phyloP scores from a whole-genome alignment of 2,113 vertebrate species.

The Polypterus bichir region DNA sequence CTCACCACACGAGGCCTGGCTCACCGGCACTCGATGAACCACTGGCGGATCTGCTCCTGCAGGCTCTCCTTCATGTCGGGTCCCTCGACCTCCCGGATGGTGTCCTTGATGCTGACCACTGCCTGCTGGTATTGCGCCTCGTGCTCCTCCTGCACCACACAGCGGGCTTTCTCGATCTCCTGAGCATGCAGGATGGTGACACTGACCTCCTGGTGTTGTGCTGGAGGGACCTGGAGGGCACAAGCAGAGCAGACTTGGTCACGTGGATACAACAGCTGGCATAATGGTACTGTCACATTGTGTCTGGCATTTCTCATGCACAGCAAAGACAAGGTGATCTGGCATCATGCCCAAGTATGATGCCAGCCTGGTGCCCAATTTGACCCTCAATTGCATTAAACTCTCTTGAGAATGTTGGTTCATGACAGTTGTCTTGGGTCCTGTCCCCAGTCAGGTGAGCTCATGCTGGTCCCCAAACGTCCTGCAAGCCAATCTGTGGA shows the following conservation, averaged over 20 bases:
- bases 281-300: too few species aligned
- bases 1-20: not conserved
- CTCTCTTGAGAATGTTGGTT: too few species aligned
- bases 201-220: conserved; percentile 29
- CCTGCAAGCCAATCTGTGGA: too few species aligned
- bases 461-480: too few species aligned
- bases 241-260: not conserved
- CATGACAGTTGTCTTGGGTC: too few species aligned
- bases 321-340: too few species aligned
- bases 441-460: too few species aligned
- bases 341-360: too few species aligned
- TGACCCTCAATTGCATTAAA: too few species aligned
- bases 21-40: conserved; percentile 71
- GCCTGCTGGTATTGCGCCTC: conserved; percentile 43
- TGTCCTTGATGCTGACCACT: conserved; percentile 38
- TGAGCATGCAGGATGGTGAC: conserved; percentile 9
- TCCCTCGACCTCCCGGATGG: conserved; percentile 43
- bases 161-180: conserved; percentile 21
- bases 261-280: too few species aligned
- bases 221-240: conserved; percentile 40
- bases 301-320: too few species aligned
- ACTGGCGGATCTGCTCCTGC: conserved; percentile 63
- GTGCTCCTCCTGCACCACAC: conserved; percentile 29
- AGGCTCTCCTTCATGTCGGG: conserved; percentile 47
- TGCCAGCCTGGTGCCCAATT: too few species aligned